Evolutionary conservation across 2,113 vertebrate genomes (phyloP).

Genomic region (Alosa alosa): DNA sequence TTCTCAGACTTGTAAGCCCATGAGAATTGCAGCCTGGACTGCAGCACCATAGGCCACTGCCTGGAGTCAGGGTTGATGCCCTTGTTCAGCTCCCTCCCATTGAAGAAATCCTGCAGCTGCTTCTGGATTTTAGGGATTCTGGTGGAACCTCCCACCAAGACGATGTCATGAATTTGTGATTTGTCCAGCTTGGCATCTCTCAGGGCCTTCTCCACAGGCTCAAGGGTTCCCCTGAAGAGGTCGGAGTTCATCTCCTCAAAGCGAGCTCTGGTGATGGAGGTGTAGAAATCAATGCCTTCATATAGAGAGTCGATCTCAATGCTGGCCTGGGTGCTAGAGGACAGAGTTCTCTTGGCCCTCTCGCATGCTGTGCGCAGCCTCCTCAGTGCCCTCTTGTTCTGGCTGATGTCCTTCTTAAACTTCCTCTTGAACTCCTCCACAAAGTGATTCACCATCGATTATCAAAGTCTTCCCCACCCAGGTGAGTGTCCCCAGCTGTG

Average conservation of each 20-base stretch:
- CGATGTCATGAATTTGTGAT: neutral
- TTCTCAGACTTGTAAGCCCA: constrained; percentile 10
- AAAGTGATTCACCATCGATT: too few relatives aligned
- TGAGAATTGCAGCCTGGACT: constrained; percentile 7
- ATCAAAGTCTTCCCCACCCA: too few relatives aligned
- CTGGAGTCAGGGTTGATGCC: constrained; percentile 10
- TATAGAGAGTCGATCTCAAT: too few relatives aligned
- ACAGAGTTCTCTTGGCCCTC: too few relatives aligned
- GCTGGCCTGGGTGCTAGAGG: too few relatives aligned
- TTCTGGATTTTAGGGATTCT: constrained; percentile 8
- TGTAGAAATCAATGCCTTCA: too few relatives aligned
- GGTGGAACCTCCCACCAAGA: neutral
- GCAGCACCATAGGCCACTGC: neutral
- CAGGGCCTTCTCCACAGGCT: neutral
- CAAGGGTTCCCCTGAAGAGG: neutral
- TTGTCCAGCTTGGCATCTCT: neutral
- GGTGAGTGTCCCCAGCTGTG: too few relatives aligned
- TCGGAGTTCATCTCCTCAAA: neutral
- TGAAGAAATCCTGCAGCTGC: constrained; percentile 2
- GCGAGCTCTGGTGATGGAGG: neutral
- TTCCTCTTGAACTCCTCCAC: too few relatives aligned
- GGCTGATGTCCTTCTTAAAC: too few relatives aligned
- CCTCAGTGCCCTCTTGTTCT: too few relatives aligned
- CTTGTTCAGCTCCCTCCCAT: neutral
- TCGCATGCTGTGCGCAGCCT: too few relatives aligned